Conservation (phyloP, 2,888 invertebrate species). For the Plagodis dolabraria region DNA sequence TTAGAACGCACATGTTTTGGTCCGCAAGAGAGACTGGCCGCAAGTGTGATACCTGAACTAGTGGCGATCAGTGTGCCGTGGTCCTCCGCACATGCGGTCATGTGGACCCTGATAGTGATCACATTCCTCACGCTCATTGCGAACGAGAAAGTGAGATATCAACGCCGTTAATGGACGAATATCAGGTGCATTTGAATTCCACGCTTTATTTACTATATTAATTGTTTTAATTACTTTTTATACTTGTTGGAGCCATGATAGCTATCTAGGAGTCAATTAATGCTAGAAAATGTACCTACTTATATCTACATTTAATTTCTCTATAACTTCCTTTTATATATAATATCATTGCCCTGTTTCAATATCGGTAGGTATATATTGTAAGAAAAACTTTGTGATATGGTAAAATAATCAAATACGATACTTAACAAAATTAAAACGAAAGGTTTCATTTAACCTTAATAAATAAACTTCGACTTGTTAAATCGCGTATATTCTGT, state of each 20-base stretch:
- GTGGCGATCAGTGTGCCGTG: constrained; percentile 29
- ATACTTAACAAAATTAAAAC: no score
- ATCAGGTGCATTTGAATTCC: constrained; percentile 61
- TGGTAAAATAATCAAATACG: no score
- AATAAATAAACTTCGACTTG: no score
- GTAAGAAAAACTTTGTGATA: no score
- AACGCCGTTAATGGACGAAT: constrained; percentile 67
- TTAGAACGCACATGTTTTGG: constrained; percentile 5
- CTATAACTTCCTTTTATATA: no score
- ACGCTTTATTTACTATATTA: constrained; percentile 31
- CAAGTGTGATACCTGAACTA: constrained; percentile 5
- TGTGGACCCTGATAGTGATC: constrained; percentile 44
- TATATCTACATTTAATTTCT: no score
- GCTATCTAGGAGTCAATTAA: no score
- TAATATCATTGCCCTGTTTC: no score
- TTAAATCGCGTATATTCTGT: no score
- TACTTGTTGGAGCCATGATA: neutral
- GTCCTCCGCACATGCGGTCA: constrained; percentile 25
- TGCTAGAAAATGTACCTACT: no score
- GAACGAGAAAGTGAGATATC: constrained; percentile 63
- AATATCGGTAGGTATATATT: no score
- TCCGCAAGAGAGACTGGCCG: neutral
- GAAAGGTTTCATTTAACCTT: no score
- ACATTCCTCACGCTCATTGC: constrained; percentile 47
- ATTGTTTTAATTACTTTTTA: constrained; percentile 16